These are phyloP conservation scores for Esox masquinongy DNA, from an alignment of 2,797 vertebrate species.

Conservation along the genomic window DNA sequence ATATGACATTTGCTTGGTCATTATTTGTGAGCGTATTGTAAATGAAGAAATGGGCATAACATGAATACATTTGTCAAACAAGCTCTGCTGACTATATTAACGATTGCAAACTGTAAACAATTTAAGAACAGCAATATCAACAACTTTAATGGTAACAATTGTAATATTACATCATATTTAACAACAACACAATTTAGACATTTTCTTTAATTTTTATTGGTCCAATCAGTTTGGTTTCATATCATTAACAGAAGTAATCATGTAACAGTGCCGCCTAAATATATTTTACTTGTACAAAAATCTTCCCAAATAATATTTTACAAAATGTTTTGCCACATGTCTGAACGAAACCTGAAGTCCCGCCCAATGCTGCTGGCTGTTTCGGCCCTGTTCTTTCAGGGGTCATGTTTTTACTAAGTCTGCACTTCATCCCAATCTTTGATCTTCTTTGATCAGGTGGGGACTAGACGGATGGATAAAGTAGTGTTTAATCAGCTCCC, in stretches of 20 bases:
- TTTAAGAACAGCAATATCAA: neutral
- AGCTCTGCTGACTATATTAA: neutral
- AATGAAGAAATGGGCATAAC: neutral
- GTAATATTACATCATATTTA: neutral
- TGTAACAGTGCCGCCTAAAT: neutral
- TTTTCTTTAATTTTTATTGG: neutral
- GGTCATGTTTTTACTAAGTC: conserved; percentile 53
- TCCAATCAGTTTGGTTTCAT: neutral
- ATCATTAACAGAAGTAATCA: neutral
- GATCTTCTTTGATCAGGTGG: conserved; percentile 65
- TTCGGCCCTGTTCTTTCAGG: conserved; percentile 47
- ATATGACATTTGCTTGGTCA: conserved; percentile 51
- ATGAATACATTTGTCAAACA: neutral
- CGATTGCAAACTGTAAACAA: neutral
- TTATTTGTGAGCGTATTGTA: conserved; percentile 32
- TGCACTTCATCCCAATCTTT: conserved; percentile 63
- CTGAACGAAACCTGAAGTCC: conserved; percentile 16
- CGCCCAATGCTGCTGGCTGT: conserved; percentile 45
- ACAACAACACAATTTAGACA: neutral
- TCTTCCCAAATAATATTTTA: neutral
- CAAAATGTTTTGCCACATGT: conserved; percentile 12
- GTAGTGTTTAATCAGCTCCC: conserved; percentile 64
- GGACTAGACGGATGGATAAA: conserved; percentile 40
- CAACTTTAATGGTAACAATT: neutral
- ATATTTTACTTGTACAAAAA: neutral